Base-by-base conservation (phyloP, 2,797 vertebrate species). In the Dicrostonyx torquatus region DNA sequence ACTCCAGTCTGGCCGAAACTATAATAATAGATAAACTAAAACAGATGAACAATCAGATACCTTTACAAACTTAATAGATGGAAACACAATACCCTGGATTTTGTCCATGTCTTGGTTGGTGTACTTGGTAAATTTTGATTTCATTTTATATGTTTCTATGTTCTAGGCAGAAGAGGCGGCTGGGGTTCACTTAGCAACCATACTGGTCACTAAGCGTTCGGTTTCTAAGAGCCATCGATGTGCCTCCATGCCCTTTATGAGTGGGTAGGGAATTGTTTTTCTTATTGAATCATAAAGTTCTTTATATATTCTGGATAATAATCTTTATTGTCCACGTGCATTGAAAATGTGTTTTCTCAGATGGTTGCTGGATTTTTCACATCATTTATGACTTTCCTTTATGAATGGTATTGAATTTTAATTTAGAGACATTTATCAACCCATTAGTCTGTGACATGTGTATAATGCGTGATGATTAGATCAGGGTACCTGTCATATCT, bases 331-430 rank as follows among this genome's bases (percentile, higher is more conserved):
- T 68, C 86, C 92, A 84, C 43, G 77, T 7, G 45, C 45, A 72
- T 92, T 55, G 11, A 62, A 92, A 73, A 95, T 89, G 5, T 73
- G 22, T 93, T 89, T 94, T 60, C 31, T 37, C 29, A 79, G 2
- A 77, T 20, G 83, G 3, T 84, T 89, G 11, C 24, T 93, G 75
- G 50, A 66, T 53, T 84, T 72, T 90, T 79, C 18, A n/a, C 86
- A 53, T 89, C 87, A 26, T 84, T 95, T 87, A 68, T 94, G 89
- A 55, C 78, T 68, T 84, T 87, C 26, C 24, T 93, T 93, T 93
- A 85, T 93, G 53, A 87, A 85, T 66, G 77, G 7, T 58, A 77
- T 88, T 92, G 76, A 68, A 90, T 88, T 73, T 93, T 94, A 88
- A 90, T 70, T 53, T 7, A 70, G 37, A 85, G 77, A 82, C 89